Percentiles rank a stretch among this genome's conserved stretches.
phyloP scores from a whole-genome alignment of 2,888 invertebrate species.

The Cybosia mesomella region DNA sequence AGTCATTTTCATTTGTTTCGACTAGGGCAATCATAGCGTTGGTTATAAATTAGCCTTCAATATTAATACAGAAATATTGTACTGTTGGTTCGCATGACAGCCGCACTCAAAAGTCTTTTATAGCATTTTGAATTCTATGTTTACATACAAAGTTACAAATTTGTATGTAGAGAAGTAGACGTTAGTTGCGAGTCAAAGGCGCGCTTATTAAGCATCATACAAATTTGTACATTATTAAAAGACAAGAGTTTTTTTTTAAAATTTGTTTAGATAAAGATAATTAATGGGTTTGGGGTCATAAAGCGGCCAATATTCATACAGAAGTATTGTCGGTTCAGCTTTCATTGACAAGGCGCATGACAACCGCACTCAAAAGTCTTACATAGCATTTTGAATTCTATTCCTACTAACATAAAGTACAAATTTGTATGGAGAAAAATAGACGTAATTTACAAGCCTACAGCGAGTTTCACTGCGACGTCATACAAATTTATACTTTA shows the following conservation, averaged over 20 bases:
- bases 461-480: too few relatives aligned
- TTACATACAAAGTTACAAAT: background rate
- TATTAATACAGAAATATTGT: too few relatives aligned
- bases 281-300: slow-evolving; percentile 32
- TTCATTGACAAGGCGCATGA: background rate
- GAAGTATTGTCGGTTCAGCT: background rate
- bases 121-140: background rate
- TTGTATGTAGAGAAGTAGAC: background rate
- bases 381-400: background rate
- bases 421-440: background rate
- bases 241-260: background rate
- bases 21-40: background rate
- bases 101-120: background rate
- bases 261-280: background rate
- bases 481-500: background rate
- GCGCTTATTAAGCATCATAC: background rate
- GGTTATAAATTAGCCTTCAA: background rate
- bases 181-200: background rate
- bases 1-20: background rate
- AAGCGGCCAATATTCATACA: slow-evolving; percentile 27
- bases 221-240: background rate
- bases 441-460: background rate
- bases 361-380: background rate
- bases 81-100: background rate
- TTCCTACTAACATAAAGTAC: background rate